Conservation (phyloP, 2,888 invertebrate genomes). For the Pristionchus arcanus region DNA sequence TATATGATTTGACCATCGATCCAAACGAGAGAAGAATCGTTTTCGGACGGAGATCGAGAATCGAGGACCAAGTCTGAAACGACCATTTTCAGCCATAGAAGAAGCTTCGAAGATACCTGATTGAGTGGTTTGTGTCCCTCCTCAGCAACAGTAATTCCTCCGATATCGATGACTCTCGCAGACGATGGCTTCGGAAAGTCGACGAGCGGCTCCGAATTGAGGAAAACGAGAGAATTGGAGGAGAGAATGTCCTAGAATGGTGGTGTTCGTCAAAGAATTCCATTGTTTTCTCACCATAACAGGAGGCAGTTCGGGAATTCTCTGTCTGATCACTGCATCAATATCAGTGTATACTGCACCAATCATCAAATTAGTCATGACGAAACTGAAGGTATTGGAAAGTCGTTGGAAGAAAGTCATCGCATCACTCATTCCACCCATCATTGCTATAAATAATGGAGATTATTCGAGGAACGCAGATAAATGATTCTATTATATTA, state of each 20-base stretch:
- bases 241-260: constrained; percentile 60
- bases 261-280: no score
- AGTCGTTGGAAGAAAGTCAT: constrained; percentile 29
- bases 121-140: neutral
- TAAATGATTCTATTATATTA: no score
- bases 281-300: neutral
- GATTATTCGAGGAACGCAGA: neutral
- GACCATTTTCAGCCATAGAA: neutral
- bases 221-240: constrained; percentile 63
- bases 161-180: constrained; percentile 67
- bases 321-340: neutral
- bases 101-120: neutral
- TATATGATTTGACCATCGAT: constrained; percentile 62
- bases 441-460: constrained; percentile 16
- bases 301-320: neutral
- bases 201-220: constrained; percentile 66
- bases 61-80: constrained; percentile 38
- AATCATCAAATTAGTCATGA: neutral
- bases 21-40: constrained; percentile 64
- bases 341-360: neutral
- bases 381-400: neutral
- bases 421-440: neutral
- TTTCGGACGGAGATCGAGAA: constrained; percentile 21
- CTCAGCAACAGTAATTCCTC: constrained; percentile 60
- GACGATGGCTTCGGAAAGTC: constrained; percentile 68